Conservation (phyloP, 2,113 vertebrate genomes). For the Sander lucioperca region DNA sequence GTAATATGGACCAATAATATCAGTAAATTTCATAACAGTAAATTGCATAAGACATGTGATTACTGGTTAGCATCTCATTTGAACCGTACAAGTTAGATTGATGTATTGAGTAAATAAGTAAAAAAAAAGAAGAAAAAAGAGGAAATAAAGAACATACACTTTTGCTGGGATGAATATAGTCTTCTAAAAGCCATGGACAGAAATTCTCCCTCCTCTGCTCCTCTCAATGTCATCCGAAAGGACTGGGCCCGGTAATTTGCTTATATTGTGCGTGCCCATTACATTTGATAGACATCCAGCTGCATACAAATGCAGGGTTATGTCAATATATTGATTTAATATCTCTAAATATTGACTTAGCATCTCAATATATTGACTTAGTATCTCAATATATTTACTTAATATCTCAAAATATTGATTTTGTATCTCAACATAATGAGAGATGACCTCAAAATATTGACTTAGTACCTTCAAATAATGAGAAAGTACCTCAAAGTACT, state of each 20-base stretch:
- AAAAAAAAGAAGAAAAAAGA: too few relatives aligned
- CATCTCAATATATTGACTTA: too few relatives aligned
- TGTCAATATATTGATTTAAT: too few relatives aligned
- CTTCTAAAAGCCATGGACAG: slow-evolving; percentile 1
- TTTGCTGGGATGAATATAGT: background rate
- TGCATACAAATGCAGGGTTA: slow-evolving; percentile 3
- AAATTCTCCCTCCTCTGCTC: slow-evolving; percentile 1
- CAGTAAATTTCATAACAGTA: background rate
- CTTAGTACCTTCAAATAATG: too few relatives aligned
- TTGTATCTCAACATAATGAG: too few relatives aligned
- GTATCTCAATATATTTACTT: too few relatives aligned
- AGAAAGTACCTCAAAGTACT: too few relatives aligned
- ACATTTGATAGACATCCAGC: background rate
- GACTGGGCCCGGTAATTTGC: slow-evolving; percentile 8
- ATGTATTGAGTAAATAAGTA: background rate
- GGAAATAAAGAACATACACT: background rate
- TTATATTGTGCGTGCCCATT: slow-evolving; percentile 11
- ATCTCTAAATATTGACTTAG: too few relatives aligned
- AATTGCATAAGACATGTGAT: background rate
- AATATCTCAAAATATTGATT: too few relatives aligned
- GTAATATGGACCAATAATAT: too few relatives aligned
- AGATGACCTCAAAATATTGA: too few relatives aligned
- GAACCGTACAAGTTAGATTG: background rate
- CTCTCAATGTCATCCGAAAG: slow-evolving; percentile 1
- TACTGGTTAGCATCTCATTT: background rate